These are phyloP conservation scores for Adelosebastes latens DNA, from an alignment of 2,797 vertebrate species.

Conservation along the genomic window DNA sequence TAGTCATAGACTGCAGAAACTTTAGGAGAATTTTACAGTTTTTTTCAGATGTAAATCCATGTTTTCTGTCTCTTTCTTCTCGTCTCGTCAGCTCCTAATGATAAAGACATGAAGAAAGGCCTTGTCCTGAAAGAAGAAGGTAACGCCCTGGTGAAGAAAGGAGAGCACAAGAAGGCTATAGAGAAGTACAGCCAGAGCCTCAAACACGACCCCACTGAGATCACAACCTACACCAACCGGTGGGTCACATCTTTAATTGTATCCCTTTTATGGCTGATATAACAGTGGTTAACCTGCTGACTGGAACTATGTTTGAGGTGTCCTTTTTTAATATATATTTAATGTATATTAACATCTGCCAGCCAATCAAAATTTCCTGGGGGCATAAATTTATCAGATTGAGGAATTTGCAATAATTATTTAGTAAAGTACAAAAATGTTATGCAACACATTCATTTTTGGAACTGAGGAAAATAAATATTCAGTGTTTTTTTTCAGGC, in stretches of 20 bases:
- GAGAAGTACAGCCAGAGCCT: slow-evolving; percentile 95
- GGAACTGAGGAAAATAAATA: neutral
- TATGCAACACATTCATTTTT: neutral
- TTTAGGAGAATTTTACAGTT: neutral
- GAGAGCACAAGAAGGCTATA: slow-evolving; percentile 88
- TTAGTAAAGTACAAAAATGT: neutral
- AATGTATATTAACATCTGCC: neutral
- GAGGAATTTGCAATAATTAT: too few species aligned
- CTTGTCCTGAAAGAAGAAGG: slow-evolving; percentile 90
- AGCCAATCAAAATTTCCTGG: too few species aligned
- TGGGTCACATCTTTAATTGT: slow-evolving; percentile 39
- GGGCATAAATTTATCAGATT: neutral
- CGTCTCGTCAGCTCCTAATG: slow-evolving; percentile 68
- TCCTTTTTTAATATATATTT: too few species aligned
- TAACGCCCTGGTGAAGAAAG: slow-evolving; percentile 92
- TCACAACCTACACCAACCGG: slow-evolving; percentile 93
- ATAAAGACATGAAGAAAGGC: slow-evolving; percentile 81
- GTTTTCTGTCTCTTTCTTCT: neutral
- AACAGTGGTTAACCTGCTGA: neutral
- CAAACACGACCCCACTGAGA: slow-evolving; percentile 83
- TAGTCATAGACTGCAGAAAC: neutral
- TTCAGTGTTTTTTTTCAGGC: neutral
- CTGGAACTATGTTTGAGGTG: too few species aligned
- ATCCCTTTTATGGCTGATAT: neutral
- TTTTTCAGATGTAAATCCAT: neutral